Percentiles rank a stretch among this genome's conserved stretches.
Evolutionary conservation across 2,888 invertebrate species (phyloP).

Genomic region (Drosophila pseudotalamancana): DNA sequence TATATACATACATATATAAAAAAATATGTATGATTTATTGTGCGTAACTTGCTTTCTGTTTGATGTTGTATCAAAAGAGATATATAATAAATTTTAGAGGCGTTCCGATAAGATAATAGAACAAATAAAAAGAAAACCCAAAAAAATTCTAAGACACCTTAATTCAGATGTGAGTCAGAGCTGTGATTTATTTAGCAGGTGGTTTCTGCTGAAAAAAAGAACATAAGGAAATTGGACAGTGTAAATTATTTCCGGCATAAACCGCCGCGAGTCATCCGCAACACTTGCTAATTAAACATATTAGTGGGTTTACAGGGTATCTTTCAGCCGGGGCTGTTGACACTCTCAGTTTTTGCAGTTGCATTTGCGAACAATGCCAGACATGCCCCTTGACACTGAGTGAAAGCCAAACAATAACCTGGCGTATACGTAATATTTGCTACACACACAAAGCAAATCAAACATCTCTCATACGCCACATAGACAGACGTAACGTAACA

Average conservation of each 20-base stretch:
- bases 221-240: slow-evolving; percentile 10
- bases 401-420: slow-evolving; percentile 19
- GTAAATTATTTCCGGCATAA: slow-evolving; percentile 19
- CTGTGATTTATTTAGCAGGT: slow-evolving; percentile 3
- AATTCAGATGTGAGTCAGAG: slow-evolving; percentile 39
- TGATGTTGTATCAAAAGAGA: slow-evolving; percentile 66
- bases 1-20: too few relatives aligned
- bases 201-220: slow-evolving; percentile 5
- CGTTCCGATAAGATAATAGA: slow-evolving; percentile 43
- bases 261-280: background rate
- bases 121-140: background rate
- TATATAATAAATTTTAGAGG: slow-evolving; percentile 28
- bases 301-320: background rate
- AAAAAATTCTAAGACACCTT: background rate
- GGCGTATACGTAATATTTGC: slow-evolving; percentile 64
- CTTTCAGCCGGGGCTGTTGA: background rate
- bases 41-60: slow-evolving; percentile 46
- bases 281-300: background rate
- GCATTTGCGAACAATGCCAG: slow-evolving; percentile 6
- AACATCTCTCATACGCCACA: slow-evolving; percentile 59
- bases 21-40: slow-evolving; percentile 71
- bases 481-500: slow-evolving; percentile 8
- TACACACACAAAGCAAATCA: slow-evolving; percentile 2
- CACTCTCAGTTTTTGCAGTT: background rate
- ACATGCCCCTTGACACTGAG: slow-evolving; percentile 55